These are phyloP conservation scores for Vanessa cardui DNA, from an alignment of 2,888 invertebrate species.

Conservation along the genomic window DNA sequence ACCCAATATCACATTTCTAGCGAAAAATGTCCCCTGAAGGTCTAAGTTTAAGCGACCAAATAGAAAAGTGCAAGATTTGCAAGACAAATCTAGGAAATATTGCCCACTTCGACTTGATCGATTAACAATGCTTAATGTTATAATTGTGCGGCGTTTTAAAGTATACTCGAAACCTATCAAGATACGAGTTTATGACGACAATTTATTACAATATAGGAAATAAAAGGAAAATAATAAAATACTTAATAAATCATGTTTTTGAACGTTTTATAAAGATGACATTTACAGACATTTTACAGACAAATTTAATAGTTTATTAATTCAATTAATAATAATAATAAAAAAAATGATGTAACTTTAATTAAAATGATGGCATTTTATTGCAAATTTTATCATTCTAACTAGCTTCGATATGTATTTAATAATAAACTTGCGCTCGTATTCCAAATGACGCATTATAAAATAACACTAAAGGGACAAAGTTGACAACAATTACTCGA, in stretches of 20 bases:
- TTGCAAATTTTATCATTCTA: conserved; percentile 26
- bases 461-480: conserved; percentile 15
- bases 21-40: conserved; percentile 60
- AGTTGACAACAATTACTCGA: conserved; percentile 15
- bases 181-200: conserved; percentile 8
- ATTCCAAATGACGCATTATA: conserved; percentile 13
- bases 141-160: conserved; percentile 70
- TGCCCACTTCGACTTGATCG: conserved; percentile 51
- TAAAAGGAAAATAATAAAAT: conserved; percentile 1
- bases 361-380: conserved; percentile 15
- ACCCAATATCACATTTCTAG: conserved; percentile 71
- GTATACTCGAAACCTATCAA: conserved; percentile 34
- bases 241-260: neutral
- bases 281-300: no score
- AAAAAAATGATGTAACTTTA: neutral
- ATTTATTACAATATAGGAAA: conserved; percentile 3
- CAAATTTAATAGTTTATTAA: neutral
- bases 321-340: neutral
- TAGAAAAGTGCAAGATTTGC: conserved; percentile 41
- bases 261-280: no score
- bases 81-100: neutral
- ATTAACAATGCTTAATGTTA: conserved; percentile 51
- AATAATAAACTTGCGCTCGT: conserved; percentile 29
- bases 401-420: conserved; percentile 43
- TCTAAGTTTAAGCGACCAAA: conserved; percentile 49